A percentile compares a stretch with the other conserved stretches of the same genome.
Evolutionary conservation across 2,113 vertebrate species (phyloP).

Genomic region (Chaenogobius annularis): DNA sequence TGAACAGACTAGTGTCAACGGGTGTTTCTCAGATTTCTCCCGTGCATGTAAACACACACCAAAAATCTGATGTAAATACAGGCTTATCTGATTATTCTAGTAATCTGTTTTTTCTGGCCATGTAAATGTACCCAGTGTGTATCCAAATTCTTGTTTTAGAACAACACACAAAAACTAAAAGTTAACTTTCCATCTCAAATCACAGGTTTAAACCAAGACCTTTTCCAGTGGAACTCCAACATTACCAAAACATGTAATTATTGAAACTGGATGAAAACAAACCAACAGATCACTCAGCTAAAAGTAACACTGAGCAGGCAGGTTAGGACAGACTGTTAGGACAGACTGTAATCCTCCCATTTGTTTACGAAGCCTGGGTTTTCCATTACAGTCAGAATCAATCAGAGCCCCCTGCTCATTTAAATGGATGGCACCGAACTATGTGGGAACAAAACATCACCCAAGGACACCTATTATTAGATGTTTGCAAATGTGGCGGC

Average conservation of each 20-base stretch:
- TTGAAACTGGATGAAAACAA: background rate
- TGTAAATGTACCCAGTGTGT: too few relatives aligned
- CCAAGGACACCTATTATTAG: constrained; percentile 54
- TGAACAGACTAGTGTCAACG: too few relatives aligned
- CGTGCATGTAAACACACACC: too few relatives aligned
- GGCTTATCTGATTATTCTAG: too few relatives aligned
- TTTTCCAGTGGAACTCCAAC: background rate
- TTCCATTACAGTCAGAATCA: constrained; percentile 28
- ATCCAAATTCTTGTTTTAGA: background rate
- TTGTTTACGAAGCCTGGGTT: constrained; percentile 1
- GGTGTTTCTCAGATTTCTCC: too few relatives aligned
- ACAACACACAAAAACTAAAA: background rate
- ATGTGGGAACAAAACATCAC: constrained; percentile 31
- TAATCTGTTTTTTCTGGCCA: too few relatives aligned
- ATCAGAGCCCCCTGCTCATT: constrained; percentile 39
- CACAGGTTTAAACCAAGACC: background rate
- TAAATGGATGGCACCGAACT: constrained; percentile 32
- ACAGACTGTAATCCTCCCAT: constrained; percentile 8
- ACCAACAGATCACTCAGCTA: background rate
- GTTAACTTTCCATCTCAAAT: background rate
- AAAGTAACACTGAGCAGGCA: background rate
- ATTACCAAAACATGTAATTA: background rate
- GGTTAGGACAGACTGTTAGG: constrained; percentile 1
- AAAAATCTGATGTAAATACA: too few relatives aligned
- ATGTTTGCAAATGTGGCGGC: constrained; percentile 29